These are phyloP conservation scores for Pteromalus puparum DNA, from an alignment of 1,140 invertebrate species.

Conservation along the genomic window DNA sequence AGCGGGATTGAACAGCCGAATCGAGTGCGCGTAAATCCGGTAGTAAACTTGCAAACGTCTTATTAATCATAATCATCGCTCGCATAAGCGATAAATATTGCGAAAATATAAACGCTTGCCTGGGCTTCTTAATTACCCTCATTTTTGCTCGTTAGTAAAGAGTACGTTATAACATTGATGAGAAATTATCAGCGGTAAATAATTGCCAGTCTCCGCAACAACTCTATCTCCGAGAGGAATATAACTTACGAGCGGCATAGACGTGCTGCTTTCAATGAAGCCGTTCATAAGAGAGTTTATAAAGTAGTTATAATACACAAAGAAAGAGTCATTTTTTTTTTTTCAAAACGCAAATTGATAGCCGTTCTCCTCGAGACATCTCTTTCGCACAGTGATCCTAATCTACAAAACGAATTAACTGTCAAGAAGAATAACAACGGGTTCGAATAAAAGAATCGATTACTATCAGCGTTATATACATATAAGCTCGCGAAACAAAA, in stretches of 20 bases:
- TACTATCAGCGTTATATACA: not conserved
- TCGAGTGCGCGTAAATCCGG: not conserved
- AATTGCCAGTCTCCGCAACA: not conserved
- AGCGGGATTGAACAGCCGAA: not conserved
- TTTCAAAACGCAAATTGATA: not conserved
- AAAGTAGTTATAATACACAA: too few relatives aligned
- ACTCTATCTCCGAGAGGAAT: not conserved
- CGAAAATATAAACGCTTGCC: not conserved
- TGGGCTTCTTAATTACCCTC: not conserved
- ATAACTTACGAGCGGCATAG: not conserved
- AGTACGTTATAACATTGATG: not conserved
- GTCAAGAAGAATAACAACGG: not conserved
- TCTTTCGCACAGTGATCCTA: not conserved
- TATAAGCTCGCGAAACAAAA: not conserved
- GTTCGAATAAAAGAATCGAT: not conserved
- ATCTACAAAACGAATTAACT: slow-evolving; percentile 1
- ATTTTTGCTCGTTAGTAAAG: not conserved
- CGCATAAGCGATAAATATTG: not conserved
- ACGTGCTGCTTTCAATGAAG: not conserved
- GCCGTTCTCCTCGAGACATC: not conserved
- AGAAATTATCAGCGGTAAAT: not conserved
- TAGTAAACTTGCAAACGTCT: not conserved
- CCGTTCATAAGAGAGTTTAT: too few relatives aligned
- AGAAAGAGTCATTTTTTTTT: not conserved
- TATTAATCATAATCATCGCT: not conserved